These are phyloP conservation scores for Cephus runcator DNA, from an alignment of 2,888 invertebrate genomes.

Conservation along the genomic window DNA sequence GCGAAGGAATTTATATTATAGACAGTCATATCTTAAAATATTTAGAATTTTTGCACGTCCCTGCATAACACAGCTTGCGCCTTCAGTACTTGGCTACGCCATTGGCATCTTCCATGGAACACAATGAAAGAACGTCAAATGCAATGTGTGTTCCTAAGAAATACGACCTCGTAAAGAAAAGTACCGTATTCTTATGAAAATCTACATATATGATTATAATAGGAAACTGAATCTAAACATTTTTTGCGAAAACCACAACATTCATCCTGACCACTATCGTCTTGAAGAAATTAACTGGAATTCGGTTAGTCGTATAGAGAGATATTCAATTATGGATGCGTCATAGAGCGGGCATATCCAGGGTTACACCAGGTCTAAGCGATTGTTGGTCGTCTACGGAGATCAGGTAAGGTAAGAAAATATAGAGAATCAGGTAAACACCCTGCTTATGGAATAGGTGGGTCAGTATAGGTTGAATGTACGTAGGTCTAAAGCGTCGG, in stretches of 20 bases:
- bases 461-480: background rate
- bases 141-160: background rate
- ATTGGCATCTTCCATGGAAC: background rate
- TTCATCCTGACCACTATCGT: background rate
- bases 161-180: background rate
- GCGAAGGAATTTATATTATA: background rate
- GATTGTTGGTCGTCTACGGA: background rate
- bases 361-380: background rate
- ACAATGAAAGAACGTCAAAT: background rate
- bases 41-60: background rate
- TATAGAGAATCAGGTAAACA: background rate
- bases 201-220: background rate
- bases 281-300: background rate
- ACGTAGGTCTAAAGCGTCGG: conserved; percentile 23
- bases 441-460: background rate
- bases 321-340: background rate
- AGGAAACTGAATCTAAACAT: background rate
- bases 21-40: background rate
- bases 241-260: background rate
- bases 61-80: background rate
- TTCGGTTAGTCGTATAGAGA: background rate
- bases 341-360: background rate
- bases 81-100: background rate
- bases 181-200: background rate
- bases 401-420: background rate